phyloP scores from a whole-genome alignment of 2,113 vertebrate genomes.

The Crotalus viridis region DNA sequence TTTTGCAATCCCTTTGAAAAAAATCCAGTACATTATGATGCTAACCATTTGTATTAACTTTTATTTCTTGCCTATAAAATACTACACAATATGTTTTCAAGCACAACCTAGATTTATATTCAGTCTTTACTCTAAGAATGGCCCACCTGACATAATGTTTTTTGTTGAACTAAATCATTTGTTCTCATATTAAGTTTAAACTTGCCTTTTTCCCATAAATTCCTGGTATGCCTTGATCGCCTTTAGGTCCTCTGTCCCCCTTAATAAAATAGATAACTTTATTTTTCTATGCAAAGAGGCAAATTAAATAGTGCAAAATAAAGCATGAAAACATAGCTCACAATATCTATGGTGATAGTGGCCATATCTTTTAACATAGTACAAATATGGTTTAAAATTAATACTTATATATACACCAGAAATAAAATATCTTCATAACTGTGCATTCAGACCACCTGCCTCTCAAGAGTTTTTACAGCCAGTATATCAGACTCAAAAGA shows the following conservation, averaged over 20 bases:
- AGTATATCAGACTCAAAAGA: not conserved
- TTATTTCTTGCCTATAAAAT: not conserved
- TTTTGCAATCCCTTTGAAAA: not conserved
- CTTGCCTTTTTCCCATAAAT: conserved; percentile 84
- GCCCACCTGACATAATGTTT: not conserved
- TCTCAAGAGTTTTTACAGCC: not conserved
- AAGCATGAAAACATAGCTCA: not conserved
- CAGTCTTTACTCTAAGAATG: not conserved
- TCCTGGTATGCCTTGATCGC: conserved; percentile 80
- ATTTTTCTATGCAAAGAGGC: conserved; percentile 9
- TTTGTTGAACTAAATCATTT: not conserved
- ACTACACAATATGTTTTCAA: too few relatives aligned
- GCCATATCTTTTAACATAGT: not conserved
- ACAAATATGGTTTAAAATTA: not conserved
- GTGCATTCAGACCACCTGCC: not conserved
- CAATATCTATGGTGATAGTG: not conserved
- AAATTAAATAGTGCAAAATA: not conserved
- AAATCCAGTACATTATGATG: not conserved
- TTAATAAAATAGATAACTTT: conserved; percentile 60
- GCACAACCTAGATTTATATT: not conserved
- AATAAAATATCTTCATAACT: not conserved
- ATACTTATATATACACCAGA: not conserved
- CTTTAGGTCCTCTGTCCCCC: conserved; percentile 83
- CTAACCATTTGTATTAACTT: not conserved
- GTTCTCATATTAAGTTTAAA: conserved; percentile 7